These are phyloP conservation scores for Ips nitidus DNA, from an alignment of 1,140 invertebrate species.

Conservation along the genomic window DNA sequence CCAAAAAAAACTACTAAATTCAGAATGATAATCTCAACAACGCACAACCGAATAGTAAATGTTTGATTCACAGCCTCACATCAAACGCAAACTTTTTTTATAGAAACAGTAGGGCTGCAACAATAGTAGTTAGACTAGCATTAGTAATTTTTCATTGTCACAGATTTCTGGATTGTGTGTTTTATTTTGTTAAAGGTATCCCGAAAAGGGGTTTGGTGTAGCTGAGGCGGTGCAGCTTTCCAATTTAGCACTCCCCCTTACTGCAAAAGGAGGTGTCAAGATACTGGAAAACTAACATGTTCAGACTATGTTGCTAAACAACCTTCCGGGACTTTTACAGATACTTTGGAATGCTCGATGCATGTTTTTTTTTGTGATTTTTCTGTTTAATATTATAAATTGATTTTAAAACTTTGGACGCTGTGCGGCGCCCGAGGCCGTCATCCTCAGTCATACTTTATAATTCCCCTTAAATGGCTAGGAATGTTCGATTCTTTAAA, in stretches of 20 bases:
- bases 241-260: constrained; percentile 12
- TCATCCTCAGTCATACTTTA: too few species aligned
- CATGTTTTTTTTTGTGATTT: too few species aligned
- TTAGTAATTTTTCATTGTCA: constrained; percentile 23
- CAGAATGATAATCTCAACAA: constrained; percentile 21
- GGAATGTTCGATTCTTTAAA: too few species aligned
- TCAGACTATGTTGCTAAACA: background rate
- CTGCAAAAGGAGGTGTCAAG: constrained; percentile 16
- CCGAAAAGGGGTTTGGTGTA: background rate
- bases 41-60: constrained; percentile 18
- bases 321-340: too few species aligned
- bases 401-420: too few species aligned
- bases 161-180: constrained; percentile 17
- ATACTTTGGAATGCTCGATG: too few species aligned
- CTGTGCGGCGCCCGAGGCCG: too few species aligned
- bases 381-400: too few species aligned
- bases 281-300: constrained; percentile 14
- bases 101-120: constrained; percentile 11
- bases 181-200: constrained; percentile 2
- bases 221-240: background rate
- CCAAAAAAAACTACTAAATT: too few species aligned
- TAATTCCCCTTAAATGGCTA: too few species aligned
- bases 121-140: constrained; percentile 12
- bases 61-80: constrained; percentile 30
- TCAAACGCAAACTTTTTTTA: constrained; percentile 2